Evolutionary conservation across 2,113 vertebrate genomes (phyloP).

Genomic region (Paralichthys olivaceus): DNA sequence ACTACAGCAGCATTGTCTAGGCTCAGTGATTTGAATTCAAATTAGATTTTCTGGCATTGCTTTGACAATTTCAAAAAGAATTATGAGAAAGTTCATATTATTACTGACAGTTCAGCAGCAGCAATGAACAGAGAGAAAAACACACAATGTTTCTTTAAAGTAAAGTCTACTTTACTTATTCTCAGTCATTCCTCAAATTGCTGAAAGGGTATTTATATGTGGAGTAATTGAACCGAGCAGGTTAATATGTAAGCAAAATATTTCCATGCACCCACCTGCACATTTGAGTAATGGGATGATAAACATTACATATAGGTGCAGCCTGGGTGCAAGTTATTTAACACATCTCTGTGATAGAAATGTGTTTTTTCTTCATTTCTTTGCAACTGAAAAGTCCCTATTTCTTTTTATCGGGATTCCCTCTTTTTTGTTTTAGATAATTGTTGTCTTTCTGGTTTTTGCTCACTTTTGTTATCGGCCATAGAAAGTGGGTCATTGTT

Average conservation of each 20-base stretch:
- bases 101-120: background rate
- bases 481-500: conserved; percentile 14
- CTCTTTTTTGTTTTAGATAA: background rate
- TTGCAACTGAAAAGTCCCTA: background rate
- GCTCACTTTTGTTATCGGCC: conserved; percentile 18
- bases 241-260: conserved; percentile 25
- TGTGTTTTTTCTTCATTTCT: background rate
- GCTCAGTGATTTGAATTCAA: background rate
- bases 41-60: no score
- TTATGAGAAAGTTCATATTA: background rate
- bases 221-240: background rate
- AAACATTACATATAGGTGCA: conserved; percentile 52
- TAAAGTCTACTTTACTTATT: background rate
- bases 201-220: no score
- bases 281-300: conserved; percentile 38
- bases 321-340: conserved; percentile 42
- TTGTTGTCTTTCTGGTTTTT: background rate
- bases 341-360: conserved; percentile 33
- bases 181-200: background rate
- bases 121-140: background rate
- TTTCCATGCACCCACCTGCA: conserved; percentile 30
- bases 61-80: background rate
- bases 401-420: background rate
- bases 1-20: background rate
- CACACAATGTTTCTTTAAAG: background rate